Conservation (phyloP, 1,140 invertebrate genomes). For the Helicorthomorpha holstii region DNA sequence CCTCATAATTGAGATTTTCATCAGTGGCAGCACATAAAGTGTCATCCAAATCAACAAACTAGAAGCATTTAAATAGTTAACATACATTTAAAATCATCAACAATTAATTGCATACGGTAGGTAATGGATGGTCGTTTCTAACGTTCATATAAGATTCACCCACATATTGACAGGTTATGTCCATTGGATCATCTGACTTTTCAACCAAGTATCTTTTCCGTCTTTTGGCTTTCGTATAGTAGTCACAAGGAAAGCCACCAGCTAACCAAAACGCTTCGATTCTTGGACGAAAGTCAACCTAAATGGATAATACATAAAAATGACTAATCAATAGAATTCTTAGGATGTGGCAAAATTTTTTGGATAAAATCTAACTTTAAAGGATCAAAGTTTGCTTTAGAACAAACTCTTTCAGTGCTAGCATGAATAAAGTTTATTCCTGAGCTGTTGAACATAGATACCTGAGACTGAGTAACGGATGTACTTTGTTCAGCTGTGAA, state of each 20-base stretch:
- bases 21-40: constrained; percentile 34
- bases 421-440: too few relatives aligned
- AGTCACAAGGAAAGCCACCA: constrained; percentile 44
- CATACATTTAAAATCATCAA: background rate
- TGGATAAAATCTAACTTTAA: too few relatives aligned
- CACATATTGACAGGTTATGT: constrained; percentile 42
- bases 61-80: background rate
- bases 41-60: constrained; percentile 35
- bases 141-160: constrained; percentile 44
- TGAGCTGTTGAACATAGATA: too few relatives aligned
- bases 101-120: constrained; percentile 20
- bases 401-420: too few relatives aligned
- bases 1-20: constrained; percentile 33
- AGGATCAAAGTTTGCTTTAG: too few relatives aligned
- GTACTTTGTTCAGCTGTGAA: too few relatives aligned
- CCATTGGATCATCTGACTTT: constrained; percentile 33
- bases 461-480: too few relatives aligned
- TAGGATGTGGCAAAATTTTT: too few relatives aligned
- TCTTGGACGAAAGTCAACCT: constrained; percentile 51
- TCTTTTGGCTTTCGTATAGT: constrained; percentile 23
- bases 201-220: constrained; percentile 17
- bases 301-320: too few relatives aligned
- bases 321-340: too few relatives aligned
- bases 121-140: constrained; percentile 41
- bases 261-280: constrained; percentile 61